Base-by-base conservation (phyloP, 1,140 invertebrate species). In the Aphaenogaster ashmeadi region DNA sequence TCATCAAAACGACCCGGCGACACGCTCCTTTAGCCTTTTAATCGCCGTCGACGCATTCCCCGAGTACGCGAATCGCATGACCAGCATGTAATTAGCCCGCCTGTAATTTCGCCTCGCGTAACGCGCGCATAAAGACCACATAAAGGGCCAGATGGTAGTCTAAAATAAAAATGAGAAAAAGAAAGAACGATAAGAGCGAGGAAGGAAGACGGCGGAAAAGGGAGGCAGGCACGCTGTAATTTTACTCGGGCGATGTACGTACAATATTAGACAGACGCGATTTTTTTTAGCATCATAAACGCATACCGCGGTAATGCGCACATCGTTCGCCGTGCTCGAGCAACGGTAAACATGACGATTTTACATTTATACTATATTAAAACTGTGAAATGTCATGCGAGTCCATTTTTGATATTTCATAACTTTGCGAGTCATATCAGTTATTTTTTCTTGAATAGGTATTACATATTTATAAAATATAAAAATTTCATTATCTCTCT, bases 21-120 rank as follows among this genome's bases (percentile, higher is more conserved):
- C 67, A 72, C 54, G 79, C 79, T 72, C 3, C 67, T 72, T 80
- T 74, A 83, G 54, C 67, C 67, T 60, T 84, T 84, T 84, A 84
- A 84, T 84, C 41, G 80, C 18, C 69, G 69, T 21, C 71, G 72
- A 64, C 86, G 64, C 58, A 44, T 78, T 47, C n/a, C 56, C 80
- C 56, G 91, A 67, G 87, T 84, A 85, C 50, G 86, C 58, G 54
- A 54, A 58, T 85, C 89, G 88, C 93, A 94, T 93, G 93, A 93
- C 92, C 91, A 93, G 92, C 91, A 89, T 83, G 90, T 88, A 94
- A 94, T 94, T 94, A 94, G 89, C 89, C 79, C 56, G 78, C 38
- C 60, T 87, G 81, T 92, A 93, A 93, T 94, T 93, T 93, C 83
- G 89, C 85, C 52, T 58, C 69, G 77, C 50, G 58, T 67, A 81